phyloP scores from a whole-genome alignment of 2,888 invertebrate species.

The Linnaemya tessellans region DNA sequence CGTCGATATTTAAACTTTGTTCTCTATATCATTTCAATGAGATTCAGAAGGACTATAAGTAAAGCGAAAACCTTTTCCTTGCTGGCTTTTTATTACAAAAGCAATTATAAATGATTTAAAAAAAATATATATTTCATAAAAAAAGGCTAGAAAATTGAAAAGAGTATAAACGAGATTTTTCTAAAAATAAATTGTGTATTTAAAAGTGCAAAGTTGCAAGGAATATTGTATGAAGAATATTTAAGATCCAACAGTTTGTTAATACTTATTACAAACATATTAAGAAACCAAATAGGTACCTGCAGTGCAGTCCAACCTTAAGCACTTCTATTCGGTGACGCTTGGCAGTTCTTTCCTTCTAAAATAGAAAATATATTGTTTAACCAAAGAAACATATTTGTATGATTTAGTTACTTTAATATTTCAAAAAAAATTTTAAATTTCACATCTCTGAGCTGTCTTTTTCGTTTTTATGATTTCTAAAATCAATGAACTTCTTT shows the following conservation, averaged over 20 bases:
- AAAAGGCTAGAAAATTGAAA: neutral
- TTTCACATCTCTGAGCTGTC: too few species aligned
- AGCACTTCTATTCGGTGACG: too few species aligned
- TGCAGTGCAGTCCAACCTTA: too few species aligned
- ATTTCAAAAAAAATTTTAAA: too few species aligned
- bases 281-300: neutral
- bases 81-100: conserved; percentile 25
- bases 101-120: conserved; percentile 66
- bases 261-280: neutral
- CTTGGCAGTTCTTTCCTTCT: too few species aligned
- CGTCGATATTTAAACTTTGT: conserved; percentile 15
- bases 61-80: neutral
- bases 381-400: too few species aligned
- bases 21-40: conserved; percentile 27
- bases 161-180: neutral
- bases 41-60: conserved; percentile 6
- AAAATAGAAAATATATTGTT: too few species aligned
- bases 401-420: too few species aligned
- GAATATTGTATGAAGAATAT: neutral
- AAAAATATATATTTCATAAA: too few species aligned
- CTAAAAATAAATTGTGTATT: neutral
- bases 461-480: too few species aligned
- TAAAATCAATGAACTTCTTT: too few species aligned
- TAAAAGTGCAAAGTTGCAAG: neutral
- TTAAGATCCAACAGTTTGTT: neutral